These are phyloP conservation scores for Baryphthengus martii DNA, from an alignment of 2,113 vertebrate species.

Conservation along the genomic window DNA sequence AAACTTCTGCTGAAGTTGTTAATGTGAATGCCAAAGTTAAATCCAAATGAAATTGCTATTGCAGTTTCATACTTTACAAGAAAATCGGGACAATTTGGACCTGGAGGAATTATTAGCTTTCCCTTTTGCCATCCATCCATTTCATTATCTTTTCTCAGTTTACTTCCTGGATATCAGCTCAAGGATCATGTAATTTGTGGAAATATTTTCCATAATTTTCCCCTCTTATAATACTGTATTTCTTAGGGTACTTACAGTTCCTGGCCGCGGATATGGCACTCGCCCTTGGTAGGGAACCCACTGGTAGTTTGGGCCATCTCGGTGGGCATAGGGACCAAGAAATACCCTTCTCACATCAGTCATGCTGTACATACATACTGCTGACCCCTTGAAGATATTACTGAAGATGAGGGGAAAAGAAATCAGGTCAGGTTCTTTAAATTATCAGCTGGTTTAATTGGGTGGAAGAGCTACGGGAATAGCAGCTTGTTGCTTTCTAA, in stretches of 20 bases:
- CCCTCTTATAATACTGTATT: background rate
- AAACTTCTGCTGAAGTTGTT: background rate
- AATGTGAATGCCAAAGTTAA: background rate
- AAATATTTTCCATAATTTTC: background rate
- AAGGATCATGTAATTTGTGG: background rate
- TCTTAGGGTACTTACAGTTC: conserved; percentile 85
- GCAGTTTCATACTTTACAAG: background rate
- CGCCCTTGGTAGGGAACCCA: conserved; percentile 95
- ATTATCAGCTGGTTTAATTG: background rate
- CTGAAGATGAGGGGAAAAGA: conserved; percentile 61
- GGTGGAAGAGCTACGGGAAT: background rate
- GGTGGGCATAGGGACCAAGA: conserved; percentile 92
- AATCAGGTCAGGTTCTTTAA: background rate
- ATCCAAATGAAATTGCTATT: background rate
- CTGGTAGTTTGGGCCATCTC: conserved; percentile 96
- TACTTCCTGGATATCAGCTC: background rate
- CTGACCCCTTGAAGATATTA: conserved; percentile 97
- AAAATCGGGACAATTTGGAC: background rate
- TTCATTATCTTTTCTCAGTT: background rate
- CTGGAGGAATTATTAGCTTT: background rate
- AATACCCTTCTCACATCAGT: conserved; percentile 93
- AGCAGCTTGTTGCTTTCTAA: background rate
- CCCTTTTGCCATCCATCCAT: background rate
- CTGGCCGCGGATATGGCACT: conserved; percentile 94
- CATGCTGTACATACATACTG: conserved; percentile 97